Percentiles rank a stretch among this genome's conserved stretches.
Conservation (phyloP, 2,888 invertebrate genomes). For the Tetropium fuscum region DNA sequence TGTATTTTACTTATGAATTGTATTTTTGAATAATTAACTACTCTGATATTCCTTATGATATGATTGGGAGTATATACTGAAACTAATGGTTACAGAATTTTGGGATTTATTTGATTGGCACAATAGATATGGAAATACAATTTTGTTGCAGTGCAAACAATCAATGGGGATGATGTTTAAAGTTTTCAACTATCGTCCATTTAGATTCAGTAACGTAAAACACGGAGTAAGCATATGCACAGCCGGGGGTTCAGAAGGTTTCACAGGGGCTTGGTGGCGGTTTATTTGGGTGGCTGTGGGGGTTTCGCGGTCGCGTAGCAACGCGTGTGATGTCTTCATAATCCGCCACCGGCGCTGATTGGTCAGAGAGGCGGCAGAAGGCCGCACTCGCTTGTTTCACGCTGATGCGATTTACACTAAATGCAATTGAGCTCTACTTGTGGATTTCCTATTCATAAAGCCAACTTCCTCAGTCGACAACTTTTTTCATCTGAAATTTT, state of each 20-base stretch:
- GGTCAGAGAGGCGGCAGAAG: conserved; percentile 60
- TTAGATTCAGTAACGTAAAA: conserved; percentile 19
- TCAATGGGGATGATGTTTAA: neutral
- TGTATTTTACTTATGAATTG: no score
- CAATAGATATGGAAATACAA: no score
- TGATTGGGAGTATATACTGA: no score
- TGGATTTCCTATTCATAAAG: conserved; percentile 45
- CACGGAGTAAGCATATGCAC: conserved; percentile 43
- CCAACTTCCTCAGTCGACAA: conserved; percentile 27
- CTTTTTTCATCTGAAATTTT: conserved; percentile 23
- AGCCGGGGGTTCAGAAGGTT: conserved; percentile 34
- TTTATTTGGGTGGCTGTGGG: conserved; percentile 54
- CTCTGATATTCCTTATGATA: no score
- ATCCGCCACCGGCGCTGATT: conserved; percentile 63
- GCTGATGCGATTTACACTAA: conserved; percentile 60
- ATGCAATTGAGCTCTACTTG: conserved; percentile 50
- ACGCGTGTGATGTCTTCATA: conserved; percentile 63
- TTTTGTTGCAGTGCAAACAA: conserved; percentile 2
- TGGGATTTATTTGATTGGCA: no score
- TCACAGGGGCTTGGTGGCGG: conserved; percentile 41
- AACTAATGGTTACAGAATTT: no score
- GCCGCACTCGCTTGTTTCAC: conserved; percentile 59
- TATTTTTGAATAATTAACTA: no score
- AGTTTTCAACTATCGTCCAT: conserved; percentile 5
- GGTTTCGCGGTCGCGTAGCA: conserved; percentile 65